Base-by-base conservation (phyloP, 1,140 invertebrate genomes). In the Polyergus mexicanus region DNA sequence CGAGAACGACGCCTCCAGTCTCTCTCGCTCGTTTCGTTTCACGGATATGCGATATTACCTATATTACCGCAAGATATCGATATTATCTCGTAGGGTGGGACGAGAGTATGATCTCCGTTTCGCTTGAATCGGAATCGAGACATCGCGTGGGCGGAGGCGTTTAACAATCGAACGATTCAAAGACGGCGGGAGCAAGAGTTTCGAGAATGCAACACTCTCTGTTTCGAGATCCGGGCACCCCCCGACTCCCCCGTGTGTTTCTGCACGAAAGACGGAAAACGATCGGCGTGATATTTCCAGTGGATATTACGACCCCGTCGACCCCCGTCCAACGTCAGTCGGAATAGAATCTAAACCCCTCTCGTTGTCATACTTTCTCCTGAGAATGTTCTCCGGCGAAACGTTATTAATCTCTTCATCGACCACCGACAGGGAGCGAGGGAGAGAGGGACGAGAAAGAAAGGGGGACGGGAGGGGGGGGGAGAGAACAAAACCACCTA, bases 351-450 rank as follows among this genome's bases (percentile, higher is more conserved):
- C 65, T 22, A 54, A 84, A 78, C 54, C 72, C 62, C 47, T 56
- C 85, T 71, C 71, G 63, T 32, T 41, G 25, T 51, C 25, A 28
- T 84, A 87, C 75, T 87, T 89, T 87, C 75, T 69, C 78, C 44
- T n/a, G 74, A 35, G 83, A 80, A 47, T 80, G 62, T 78, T 63
- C 63, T 63, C 63, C 25, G 58, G 47, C 62, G 74, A 85, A 85
- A 85, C 62, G 38, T 85, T 85, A 85, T 85, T 85, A 85, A 85
- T 85, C 83, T 85, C 74, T 80, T 74, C 75, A 85, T 85, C 83
- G 75, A 44, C 44, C 25, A 25, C 25, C 32, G 32, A 16, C 22
- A 16, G 68, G 38, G 19, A 22, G 51, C 41, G 44, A 3, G 28
- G 11, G 7, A 19, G 16, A 16, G 72, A 32, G 32, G 32, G 32